These are phyloP conservation scores for Arrhamphus sclerolepis DNA, from an alignment of 2,797 vertebrate genomes.

Conservation along the genomic window DNA sequence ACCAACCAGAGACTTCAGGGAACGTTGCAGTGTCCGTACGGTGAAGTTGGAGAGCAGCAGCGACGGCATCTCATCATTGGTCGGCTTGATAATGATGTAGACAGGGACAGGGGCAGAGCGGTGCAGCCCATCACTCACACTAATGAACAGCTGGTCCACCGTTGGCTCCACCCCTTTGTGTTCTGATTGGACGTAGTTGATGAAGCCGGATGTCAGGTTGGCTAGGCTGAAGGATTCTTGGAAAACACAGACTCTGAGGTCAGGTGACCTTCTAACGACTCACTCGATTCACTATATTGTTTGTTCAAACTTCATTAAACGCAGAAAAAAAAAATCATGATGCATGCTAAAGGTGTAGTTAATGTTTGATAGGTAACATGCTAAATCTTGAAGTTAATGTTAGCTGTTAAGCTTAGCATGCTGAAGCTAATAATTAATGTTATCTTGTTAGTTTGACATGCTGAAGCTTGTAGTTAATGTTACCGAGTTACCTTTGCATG, in stretches of 20 bases:
- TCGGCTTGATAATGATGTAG: slow-evolving; percentile 78
- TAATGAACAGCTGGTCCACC: slow-evolving; percentile 72
- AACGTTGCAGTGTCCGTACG: slow-evolving; percentile 45
- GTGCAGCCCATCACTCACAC: slow-evolving; percentile 77
- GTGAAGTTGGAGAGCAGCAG: slow-evolving; percentile 76
- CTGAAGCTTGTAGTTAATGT: too few species aligned
- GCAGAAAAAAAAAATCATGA: too few species aligned
- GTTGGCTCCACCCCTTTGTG: slow-evolving; percentile 64
- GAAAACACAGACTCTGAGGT: background rate
- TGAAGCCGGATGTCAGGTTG: slow-evolving; percentile 73
- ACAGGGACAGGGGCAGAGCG: slow-evolving; percentile 72
- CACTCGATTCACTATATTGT: too few species aligned
- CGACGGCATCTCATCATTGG: slow-evolving; percentile 74
- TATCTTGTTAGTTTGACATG: too few species aligned
- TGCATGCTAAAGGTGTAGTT: too few species aligned
- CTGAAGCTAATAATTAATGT: too few species aligned
- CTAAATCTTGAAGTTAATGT: too few species aligned
- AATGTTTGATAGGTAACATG: too few species aligned
- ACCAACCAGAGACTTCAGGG: background rate
- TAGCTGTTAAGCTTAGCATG: too few species aligned
- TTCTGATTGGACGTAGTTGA: slow-evolving; percentile 74
- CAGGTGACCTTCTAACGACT: background rate
- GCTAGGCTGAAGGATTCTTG: slow-evolving; percentile 78
- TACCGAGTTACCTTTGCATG: too few species aligned
- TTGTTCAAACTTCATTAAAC: too few species aligned